These are phyloP conservation scores for Volucella inflata DNA, from an alignment of 2,888 invertebrate species.

Conservation along the genomic window DNA sequence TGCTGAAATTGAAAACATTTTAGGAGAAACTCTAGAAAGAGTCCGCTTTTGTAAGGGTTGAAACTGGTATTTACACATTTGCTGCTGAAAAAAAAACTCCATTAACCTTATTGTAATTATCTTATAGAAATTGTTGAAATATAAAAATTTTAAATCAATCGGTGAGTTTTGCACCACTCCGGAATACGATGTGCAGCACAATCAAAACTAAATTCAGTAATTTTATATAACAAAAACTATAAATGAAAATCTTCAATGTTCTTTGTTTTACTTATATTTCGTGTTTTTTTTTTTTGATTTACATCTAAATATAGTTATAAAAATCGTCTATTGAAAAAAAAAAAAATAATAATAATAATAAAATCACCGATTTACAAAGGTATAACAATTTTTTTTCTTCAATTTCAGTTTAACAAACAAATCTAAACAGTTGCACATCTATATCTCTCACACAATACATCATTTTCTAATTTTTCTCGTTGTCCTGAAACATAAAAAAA, in stretches of 20 bases:
- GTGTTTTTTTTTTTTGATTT: constrained; percentile 58
- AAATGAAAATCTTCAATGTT: neutral
- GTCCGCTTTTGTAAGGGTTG: too few relatives aligned
- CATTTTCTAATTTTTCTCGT: constrained; percentile 64
- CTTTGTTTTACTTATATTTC: neutral
- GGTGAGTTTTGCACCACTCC: too few relatives aligned
- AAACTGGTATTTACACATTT: too few relatives aligned
- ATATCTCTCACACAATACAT: constrained; percentile 59
- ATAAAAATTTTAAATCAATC: too few relatives aligned
- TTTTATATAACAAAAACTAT: too few relatives aligned
- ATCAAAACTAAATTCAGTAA: too few relatives aligned
- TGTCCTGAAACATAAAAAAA: constrained; percentile 70
- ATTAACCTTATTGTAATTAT: too few relatives aligned
- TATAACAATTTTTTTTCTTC: constrained; percentile 48
- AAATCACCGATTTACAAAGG: constrained; percentile 68
- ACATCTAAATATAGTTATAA: constrained; percentile 53
- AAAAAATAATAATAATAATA: constrained; percentile 28
- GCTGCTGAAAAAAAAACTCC: too few relatives aligned
- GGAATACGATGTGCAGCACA: too few relatives aligned
- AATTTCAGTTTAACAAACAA: constrained; percentile 59
- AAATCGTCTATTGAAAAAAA: constrained; percentile 18
- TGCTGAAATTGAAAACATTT: too few relatives aligned
- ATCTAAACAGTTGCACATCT: constrained; percentile 51
- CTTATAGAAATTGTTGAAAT: too few relatives aligned
- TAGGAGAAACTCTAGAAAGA: too few relatives aligned